A percentile compares a stretch with the other conserved stretches of the same genome.
Conservation (phyloP, 2,888 invertebrate species). For the Tipula helvola region DNA sequence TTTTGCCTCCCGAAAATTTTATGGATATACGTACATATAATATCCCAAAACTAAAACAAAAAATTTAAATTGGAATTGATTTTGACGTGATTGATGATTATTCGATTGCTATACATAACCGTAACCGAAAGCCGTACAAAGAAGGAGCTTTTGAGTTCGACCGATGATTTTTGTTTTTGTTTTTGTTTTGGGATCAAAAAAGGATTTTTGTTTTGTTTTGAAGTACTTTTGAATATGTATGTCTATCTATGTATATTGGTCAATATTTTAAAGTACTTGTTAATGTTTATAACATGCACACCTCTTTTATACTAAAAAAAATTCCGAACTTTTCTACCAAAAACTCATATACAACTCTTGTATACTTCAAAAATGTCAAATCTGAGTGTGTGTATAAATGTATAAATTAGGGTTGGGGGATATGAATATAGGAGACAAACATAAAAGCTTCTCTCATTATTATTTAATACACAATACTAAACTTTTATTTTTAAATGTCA, state of each 20-base stretch:
- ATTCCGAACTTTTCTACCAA: not conserved
- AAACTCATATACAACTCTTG: not conserved
- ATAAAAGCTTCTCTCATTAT: slow-evolving; percentile 4
- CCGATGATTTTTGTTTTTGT: not conserved
- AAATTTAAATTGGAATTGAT: slow-evolving; percentile 4
- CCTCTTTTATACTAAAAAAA: not conserved
- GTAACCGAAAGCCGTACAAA: not conserved
- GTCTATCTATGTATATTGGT: not conserved
- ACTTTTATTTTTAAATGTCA: slow-evolving; percentile 4
- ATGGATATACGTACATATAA: not conserved
- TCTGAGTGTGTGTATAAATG: not conserved
- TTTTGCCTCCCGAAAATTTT: not conserved
- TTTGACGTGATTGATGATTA: not conserved
- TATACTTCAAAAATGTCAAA: not conserved
- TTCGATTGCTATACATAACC: not conserved
- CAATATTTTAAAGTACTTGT: not conserved
- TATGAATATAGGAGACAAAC: not conserved
- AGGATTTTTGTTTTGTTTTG: not conserved
- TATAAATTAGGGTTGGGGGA: not conserved
- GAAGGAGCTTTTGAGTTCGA: not conserved
- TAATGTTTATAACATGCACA: not conserved
- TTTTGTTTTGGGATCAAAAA: not conserved
- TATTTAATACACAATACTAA: not conserved
- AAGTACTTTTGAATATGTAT: not conserved
- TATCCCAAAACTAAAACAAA: not conserved